phyloP scores from a whole-genome alignment of 1,140 invertebrate species.

The Chironomus tepperi region DNA sequence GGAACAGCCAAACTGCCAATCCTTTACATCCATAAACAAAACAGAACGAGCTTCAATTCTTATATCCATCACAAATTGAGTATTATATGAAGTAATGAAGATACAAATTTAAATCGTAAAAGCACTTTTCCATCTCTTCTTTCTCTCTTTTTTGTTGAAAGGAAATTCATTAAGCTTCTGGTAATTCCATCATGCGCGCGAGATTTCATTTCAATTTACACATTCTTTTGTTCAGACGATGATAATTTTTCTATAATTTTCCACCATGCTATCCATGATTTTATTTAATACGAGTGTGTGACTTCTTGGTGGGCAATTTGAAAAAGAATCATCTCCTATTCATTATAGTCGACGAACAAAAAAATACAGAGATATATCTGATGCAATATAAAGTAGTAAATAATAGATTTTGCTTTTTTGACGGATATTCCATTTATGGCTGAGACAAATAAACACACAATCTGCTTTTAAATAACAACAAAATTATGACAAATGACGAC shows the following conservation, averaged over 20 bases:
- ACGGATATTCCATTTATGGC: not conserved
- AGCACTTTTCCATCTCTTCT: not conserved
- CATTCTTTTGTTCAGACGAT: slow-evolving; percentile 4
- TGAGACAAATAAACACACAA: not conserved
- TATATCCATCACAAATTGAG: too few species aligned
- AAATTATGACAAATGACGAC: too few species aligned
- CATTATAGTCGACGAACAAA: not conserved
- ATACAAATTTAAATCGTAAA: too few species aligned
- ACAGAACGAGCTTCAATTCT: too few species aligned
- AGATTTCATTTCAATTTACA: slow-evolving; percentile 5
- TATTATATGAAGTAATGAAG: too few species aligned
- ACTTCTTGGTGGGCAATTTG: slow-evolving; percentile 1
- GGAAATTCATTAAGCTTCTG: slow-evolving; percentile 12
- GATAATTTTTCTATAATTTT: not conserved
- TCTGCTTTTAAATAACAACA: not conserved
- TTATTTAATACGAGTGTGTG: not conserved
- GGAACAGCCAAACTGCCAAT: too few species aligned
- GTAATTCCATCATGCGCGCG: slow-evolving; percentile 4
- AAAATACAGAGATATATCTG: not conserved
- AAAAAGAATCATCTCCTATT: not conserved
- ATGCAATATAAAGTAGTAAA: not conserved
- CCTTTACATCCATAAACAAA: too few species aligned
- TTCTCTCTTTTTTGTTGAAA: not conserved
- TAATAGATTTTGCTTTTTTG: not conserved
- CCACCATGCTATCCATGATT: not conserved